Evolutionary conservation across 2,888 invertebrate species (phyloP), one percentile per base, ranked within the genome.

Genomic region (Dolomedes plantarius): DNA sequence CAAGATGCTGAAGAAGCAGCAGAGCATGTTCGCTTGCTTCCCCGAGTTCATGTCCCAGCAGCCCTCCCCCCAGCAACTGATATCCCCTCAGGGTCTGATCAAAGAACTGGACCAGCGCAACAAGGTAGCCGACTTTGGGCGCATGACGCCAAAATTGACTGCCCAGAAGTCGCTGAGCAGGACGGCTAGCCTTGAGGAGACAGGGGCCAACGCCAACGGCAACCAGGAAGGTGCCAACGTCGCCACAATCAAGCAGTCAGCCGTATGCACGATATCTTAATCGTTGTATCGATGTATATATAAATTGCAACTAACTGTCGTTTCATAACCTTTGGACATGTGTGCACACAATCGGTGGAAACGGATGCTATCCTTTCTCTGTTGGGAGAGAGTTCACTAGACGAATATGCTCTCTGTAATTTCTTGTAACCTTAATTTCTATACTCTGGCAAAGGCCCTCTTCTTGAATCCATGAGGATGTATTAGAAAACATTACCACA

Each of bases 1-100:
- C 72, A 89, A 89, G 67, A 88, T 89, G 87, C 81, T 89, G 16
- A 89, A 89, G 69, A 89, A 89, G 50, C 89, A 89, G 56, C 89
- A 89, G 67, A 88, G 88, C 75, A 89, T 89, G 89, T 89, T 89
- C 67, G 89, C 89, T 31, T 89, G 88, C 76, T 89, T 89, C 41
- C 89, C 89, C 2, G 89, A 89, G 32, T 88, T 88, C 68, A 87
- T 87, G 76, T 73, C 86, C 0, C 83, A 83, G 39, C 88, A 83
- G 27, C 41, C 69, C 0, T 69, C 87, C 0, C 88, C 88, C 16
- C 86, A 80, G n/a, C 75, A 71, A 56, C 27, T 80, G 39, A 29
- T 76, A 0, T 80, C 86, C 0, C 86, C 86, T 13, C 86, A 86
- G 23, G 72, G 67, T 13, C 29, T 79, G 13, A 41, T 86, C 1